Conservation (phyloP, 2,888 invertebrate genomes). For the Drosophila birchii region DNA sequence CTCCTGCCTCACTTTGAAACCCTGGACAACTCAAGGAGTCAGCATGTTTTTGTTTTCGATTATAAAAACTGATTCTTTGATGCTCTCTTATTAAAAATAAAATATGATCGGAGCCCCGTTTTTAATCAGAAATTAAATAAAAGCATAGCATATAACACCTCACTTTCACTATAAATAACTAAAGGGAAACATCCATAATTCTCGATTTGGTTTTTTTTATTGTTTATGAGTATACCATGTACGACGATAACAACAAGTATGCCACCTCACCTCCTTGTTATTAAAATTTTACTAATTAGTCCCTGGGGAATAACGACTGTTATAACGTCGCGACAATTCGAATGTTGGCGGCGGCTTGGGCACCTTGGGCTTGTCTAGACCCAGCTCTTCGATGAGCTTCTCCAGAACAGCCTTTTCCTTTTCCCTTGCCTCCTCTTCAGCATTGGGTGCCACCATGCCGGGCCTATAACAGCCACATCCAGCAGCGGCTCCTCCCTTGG, state of each 20-base stretch:
- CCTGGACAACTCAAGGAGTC: too few species aligned
- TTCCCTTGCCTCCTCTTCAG: slow-evolving; percentile 18
- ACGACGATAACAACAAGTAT: too few species aligned
- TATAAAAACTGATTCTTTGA: too few species aligned
- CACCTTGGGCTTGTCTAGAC: slow-evolving; percentile 24
- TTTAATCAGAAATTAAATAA: too few species aligned
- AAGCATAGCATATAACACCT: background rate
- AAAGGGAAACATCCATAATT: background rate
- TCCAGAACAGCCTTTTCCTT: slow-evolving; percentile 38
- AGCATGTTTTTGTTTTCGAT: too few species aligned
- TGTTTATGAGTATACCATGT: background rate
- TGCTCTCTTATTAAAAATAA: too few species aligned
- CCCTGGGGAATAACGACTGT: background rate
- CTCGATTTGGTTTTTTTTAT: background rate
- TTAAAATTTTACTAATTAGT: too few species aligned
- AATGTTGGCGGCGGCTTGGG: slow-evolving; percentile 53
- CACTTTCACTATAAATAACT: slow-evolving; percentile 18
- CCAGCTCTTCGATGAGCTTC: slow-evolving; percentile 49
- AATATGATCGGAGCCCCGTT: too few species aligned
- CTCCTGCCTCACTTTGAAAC: too few species aligned
- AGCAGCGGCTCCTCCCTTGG: slow-evolving; percentile 5
- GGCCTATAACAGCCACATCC: slow-evolving; percentile 45
- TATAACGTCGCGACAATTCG: slow-evolving; percentile 9
- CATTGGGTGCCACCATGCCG: slow-evolving; percentile 23
- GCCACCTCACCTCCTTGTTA: too few species aligned